Percentiles rank a stretch among this genome's conserved stretches.
These are phyloP conservation scores for Ceratosolen solmsi DNA, from an alignment of 1,140 invertebrate species.

Conservation along the genomic window DNA sequence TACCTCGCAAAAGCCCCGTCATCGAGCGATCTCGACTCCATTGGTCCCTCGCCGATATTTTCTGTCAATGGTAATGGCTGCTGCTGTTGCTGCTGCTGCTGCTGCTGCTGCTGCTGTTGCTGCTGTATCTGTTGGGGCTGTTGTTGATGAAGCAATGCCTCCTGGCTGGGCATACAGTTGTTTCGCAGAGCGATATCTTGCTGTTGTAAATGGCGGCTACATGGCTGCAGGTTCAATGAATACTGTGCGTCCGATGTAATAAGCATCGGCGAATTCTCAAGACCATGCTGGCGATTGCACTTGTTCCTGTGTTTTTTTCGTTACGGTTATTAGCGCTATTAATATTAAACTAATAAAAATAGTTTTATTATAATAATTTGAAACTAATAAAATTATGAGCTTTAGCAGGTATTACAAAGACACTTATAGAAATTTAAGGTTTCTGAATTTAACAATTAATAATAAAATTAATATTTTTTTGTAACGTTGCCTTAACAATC, in stretches of 20 bases:
- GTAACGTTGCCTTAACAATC: too few relatives aligned
- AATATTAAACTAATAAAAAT: background rate
- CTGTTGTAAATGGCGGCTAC: conserved; percentile 51
- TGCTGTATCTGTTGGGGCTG: conserved; percentile 1
- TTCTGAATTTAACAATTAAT: too few relatives aligned
- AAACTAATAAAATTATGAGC: too few relatives aligned
- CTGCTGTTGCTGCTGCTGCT: conserved; percentile 53
- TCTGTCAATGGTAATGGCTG: conserved; percentile 61
- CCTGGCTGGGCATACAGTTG: background rate
- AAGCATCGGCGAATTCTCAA: conserved; percentile 60
- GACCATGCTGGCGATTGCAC: conserved; percentile 63
- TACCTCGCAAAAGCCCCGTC: conserved; percentile 57
- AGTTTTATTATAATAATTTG: background rate
- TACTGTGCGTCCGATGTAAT: conserved; percentile 60
- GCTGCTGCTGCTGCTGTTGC: conserved; percentile 27
- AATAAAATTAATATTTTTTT: too few relatives aligned
- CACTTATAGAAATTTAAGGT: too few relatives aligned
- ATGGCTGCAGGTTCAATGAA: conserved; percentile 58
- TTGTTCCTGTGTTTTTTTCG: conserved; percentile 58
- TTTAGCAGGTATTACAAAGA: too few relatives aligned
- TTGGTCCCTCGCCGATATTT: conserved; percentile 43
- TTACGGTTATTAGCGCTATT: background rate
- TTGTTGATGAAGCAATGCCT: background rate
- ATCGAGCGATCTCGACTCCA: conserved; percentile 35
- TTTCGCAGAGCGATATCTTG: conserved; percentile 54